These are phyloP conservation scores for Xanthia togata DNA, from an alignment of 2,888 invertebrate species.

Conservation along the genomic window DNA sequence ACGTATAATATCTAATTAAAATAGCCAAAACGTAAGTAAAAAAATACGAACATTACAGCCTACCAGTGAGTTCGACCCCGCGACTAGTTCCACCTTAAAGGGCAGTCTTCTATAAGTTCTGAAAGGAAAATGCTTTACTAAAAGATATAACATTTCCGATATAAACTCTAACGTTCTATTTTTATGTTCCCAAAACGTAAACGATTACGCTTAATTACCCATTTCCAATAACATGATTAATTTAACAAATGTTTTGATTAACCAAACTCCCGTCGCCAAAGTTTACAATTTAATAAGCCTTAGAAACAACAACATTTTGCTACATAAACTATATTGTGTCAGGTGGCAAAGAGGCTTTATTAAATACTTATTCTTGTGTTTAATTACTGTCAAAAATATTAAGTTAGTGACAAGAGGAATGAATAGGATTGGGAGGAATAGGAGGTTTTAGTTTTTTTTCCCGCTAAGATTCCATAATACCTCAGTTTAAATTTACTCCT, in stretches of 20 bases:
- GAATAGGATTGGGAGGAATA: no score
- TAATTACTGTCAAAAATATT: not conserved
- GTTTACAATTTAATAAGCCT: constrained; percentile 50
- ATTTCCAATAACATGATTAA: constrained; percentile 51
- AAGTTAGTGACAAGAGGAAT: not conserved
- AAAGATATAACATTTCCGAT: not conserved
- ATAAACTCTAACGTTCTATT: not conserved
- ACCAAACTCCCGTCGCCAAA: constrained; percentile 16
- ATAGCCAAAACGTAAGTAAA: no score
- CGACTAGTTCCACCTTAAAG: no score
- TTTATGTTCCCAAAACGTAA: not conserved
- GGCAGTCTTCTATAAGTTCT: no score
- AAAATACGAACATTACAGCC: no score
- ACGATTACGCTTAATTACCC: constrained; percentile 29
- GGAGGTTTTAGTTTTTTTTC: not conserved
- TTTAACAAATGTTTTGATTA: constrained; percentile 48
- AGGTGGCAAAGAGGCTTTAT: constrained; percentile 22
- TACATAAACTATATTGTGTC: constrained; percentile 24
- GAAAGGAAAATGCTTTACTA: not conserved
- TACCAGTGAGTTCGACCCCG: no score
- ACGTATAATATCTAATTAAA: no score
- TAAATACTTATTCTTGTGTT: constrained; percentile 25
- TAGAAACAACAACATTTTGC: constrained; percentile 33
- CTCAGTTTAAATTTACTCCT: no score
- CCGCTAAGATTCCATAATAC: no score